phyloP scores from a whole-genome alignment of 2,113 vertebrate species.

The Eulemur macaco region DNA sequence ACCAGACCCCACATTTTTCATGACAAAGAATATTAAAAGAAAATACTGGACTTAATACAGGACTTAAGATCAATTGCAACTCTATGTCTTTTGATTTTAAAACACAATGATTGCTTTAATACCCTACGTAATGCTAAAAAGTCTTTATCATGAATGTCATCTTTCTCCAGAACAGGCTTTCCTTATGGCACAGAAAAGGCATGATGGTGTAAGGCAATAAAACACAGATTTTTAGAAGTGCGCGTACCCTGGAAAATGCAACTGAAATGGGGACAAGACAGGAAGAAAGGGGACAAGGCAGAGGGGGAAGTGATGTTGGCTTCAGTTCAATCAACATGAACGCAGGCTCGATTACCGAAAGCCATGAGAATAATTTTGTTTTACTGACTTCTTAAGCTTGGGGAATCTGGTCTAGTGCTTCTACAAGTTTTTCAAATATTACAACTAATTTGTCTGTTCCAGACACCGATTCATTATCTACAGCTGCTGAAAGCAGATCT shows the following conservation, averaged over 20 bases:
- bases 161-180: not conserved
- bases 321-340: not conserved
- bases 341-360: not conserved
- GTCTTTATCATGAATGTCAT: not conserved
- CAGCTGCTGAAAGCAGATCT: not conserved
- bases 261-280: not conserved
- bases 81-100: not conserved
- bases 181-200: not conserved
- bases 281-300: not conserved
- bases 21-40: conserved; percentile 62
- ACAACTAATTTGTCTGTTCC: not conserved
- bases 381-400: not conserved
- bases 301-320: not conserved
- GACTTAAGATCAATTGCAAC: conserved; percentile 38
- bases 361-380: not conserved
- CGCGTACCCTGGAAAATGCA: not conserved
- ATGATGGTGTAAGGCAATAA: not conserved
- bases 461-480: not conserved
- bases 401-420: not conserved
- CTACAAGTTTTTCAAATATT: not conserved
- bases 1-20: not conserved
- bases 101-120: not conserved
- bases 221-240: not conserved
- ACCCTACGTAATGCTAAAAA: not conserved
- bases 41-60: conserved; percentile 38